A percentile compares a stretch with the other conserved stretches of the same genome.
Conservation (phyloP, 2,888 invertebrate genomes). For the Synanthedon tipuliformis region DNA sequence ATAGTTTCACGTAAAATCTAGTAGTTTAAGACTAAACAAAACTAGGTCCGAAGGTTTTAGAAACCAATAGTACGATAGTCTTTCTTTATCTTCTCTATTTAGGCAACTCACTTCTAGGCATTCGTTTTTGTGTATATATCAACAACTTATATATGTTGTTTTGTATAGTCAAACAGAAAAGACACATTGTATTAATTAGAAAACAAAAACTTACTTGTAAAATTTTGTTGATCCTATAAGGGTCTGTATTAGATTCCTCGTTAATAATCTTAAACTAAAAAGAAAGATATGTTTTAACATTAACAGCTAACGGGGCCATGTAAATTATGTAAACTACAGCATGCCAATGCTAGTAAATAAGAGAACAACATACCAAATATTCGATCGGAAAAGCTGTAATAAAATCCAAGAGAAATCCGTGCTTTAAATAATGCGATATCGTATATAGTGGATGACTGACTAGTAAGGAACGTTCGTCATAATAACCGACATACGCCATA, state of each 20-base stretch:
- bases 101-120: too few relatives aligned
- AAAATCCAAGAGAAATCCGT: slow-evolving; percentile 46
- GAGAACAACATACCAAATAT: slow-evolving; percentile 28
- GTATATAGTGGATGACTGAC: slow-evolving; percentile 58
- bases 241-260: slow-evolving; percentile 37
- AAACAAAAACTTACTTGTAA: slow-evolving; percentile 34
- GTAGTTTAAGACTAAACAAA: too few relatives aligned
- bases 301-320: background rate
- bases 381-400: slow-evolving; percentile 54
- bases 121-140: too few relatives aligned
- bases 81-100: too few relatives aligned
- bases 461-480: slow-evolving; percentile 48
- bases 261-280: slow-evolving; percentile 45
- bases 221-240: slow-evolving; percentile 49
- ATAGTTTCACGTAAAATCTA: too few relatives aligned
- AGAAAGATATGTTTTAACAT: slow-evolving; percentile 1
- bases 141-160: too few relatives aligned
- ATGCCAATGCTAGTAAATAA: background rate
- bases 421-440: slow-evolving; percentile 42
- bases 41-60: too few relatives aligned
- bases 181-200: too few relatives aligned
- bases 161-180: too few relatives aligned
- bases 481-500: slow-evolving; percentile 61
- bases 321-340: too few relatives aligned
- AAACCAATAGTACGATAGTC: too few relatives aligned